Percentiles rank a stretch among this genome's conserved stretches.
Conservation (phyloP, 2,888 invertebrate genomes). For the Aquatica leii region DNA sequence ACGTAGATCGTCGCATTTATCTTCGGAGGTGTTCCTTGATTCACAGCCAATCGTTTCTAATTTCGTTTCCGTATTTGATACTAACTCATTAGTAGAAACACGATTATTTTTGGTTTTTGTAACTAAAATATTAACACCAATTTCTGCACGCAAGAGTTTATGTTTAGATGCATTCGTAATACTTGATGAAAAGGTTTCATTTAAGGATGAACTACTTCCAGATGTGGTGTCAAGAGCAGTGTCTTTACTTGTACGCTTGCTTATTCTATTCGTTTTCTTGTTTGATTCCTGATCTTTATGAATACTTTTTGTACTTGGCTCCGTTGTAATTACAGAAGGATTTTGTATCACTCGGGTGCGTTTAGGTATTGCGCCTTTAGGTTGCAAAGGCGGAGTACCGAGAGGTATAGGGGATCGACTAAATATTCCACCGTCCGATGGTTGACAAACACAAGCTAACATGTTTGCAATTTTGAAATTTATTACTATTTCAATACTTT, state of each 20-base stretch:
- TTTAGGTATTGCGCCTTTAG: conserved; percentile 49
- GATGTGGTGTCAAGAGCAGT: conserved; percentile 19
- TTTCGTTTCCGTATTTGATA: conserved; percentile 7
- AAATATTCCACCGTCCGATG: conserved; percentile 67
- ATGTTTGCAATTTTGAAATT: conserved; percentile 59
- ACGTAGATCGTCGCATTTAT: conserved; percentile 32
- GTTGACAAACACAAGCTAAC: conserved; percentile 75
- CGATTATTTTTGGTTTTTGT: conserved; percentile 19
- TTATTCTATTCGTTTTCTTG: conserved; percentile 20
- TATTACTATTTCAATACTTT: conserved; percentile 17
- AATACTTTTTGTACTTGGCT: conserved; percentile 40
- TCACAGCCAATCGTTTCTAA: conserved; percentile 16
- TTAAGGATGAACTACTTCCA: conserved; percentile 24
- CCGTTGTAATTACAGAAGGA: conserved; percentile 49
- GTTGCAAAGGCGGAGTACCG: conserved; percentile 58
- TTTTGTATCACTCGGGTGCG: conserved; percentile 50
- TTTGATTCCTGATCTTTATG: conserved; percentile 18
- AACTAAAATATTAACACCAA: conserved; percentile 22
- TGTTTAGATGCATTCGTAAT: conserved; percentile 25
- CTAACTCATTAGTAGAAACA: conserved; percentile 11
- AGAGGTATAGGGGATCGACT: conserved; percentile 65
- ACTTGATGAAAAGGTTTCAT: conserved; percentile 19
- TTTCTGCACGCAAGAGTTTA: conserved; percentile 23
- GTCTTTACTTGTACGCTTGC: background rate
- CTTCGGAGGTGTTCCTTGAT: conserved; percentile 15